Evolutionary conservation across 2,888 invertebrate genomes (phyloP).

Genomic region (Cataglyphis altisquamis): DNA sequence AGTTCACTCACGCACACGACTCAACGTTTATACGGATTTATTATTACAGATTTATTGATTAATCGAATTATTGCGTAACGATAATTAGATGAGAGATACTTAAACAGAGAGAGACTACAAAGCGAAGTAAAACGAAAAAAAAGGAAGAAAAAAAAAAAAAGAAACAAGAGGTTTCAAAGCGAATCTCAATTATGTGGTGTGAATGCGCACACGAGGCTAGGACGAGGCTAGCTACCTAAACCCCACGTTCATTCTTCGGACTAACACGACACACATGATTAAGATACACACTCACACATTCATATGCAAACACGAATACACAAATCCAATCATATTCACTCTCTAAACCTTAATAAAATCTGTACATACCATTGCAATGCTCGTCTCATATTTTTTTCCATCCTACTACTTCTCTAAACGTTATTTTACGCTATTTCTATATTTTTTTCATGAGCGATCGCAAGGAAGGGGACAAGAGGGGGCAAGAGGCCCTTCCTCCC

Average conservation of each 20-base stretch:
- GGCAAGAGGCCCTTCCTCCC: too few relatives aligned
- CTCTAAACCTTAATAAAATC: slow-evolving; percentile 82
- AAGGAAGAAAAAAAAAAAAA: slow-evolving; percentile 50
- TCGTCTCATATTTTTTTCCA: slow-evolving; percentile 36
- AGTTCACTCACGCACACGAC: slow-evolving; percentile 86
- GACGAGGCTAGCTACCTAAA: slow-evolving; percentile 86
- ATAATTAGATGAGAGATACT: slow-evolving; percentile 76
- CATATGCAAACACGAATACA: slow-evolving; percentile 65
- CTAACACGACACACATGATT: slow-evolving; percentile 56
- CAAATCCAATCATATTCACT: slow-evolving; percentile 79
- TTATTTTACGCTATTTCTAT: background rate
- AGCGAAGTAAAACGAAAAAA: slow-evolving; percentile 28
- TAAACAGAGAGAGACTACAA: slow-evolving; percentile 62
- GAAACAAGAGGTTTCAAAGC: slow-evolving; percentile 59
- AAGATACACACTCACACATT: slow-evolving; percentile 31
- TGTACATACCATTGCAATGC: slow-evolving; percentile 85
- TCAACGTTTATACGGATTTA: slow-evolving; percentile 84
- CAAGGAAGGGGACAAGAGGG: too few relatives aligned
- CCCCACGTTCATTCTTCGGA: slow-evolving; percentile 76
- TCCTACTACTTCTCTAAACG: background rate
- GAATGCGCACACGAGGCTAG: slow-evolving; percentile 85
- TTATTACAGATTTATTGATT: slow-evolving; percentile 83
- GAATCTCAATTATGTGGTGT: slow-evolving; percentile 68
- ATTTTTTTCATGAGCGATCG: background rate
- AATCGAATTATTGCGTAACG: slow-evolving; percentile 82